Conservation (phyloP, 2,888 invertebrate genomes). For the Pammene aurita region DNA sequence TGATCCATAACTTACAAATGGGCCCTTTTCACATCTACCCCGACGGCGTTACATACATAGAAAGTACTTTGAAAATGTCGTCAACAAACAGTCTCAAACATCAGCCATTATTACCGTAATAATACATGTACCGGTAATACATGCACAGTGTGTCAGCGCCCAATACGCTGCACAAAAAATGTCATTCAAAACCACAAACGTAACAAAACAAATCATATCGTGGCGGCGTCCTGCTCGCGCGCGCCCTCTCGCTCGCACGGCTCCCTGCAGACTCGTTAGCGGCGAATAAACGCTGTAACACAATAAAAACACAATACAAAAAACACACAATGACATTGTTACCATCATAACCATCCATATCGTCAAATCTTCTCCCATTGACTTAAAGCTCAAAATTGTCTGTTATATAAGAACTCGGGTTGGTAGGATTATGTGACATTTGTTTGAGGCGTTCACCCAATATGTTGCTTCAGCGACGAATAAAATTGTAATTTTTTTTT, state of each 20-base stretch:
- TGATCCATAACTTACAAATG: neutral
- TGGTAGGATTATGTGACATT: conserved; percentile 67
- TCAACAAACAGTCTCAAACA: conserved; percentile 9
- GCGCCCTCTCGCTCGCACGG: conserved; percentile 55
- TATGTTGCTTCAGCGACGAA: conserved; percentile 68
- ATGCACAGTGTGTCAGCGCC: conserved; percentile 29
- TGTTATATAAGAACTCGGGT: conserved; percentile 23
- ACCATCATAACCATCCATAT: conserved; percentile 45
- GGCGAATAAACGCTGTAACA: conserved; percentile 75
- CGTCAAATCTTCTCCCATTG: conserved; percentile 22
- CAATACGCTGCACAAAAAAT: conserved; percentile 26
- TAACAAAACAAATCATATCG: conserved; percentile 66
- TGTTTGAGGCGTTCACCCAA: conserved; percentile 80
- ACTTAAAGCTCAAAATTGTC: conserved; percentile 48
- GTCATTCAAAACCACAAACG: conserved; percentile 56
- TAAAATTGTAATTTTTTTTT: conserved; percentile 76
- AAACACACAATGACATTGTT: conserved; percentile 63
- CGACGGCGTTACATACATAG: no score
- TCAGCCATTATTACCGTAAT: conserved; percentile 31
- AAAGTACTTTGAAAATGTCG: conserved; percentile 10
- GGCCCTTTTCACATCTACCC: neutral
- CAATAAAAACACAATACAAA: conserved; percentile 78
- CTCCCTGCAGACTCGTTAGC: conserved; percentile 77
- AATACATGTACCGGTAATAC: conserved; percentile 23
- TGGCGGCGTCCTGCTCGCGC: conserved; percentile 52